These are phyloP conservation scores for Pyrrhia umbra DNA, from an alignment of 2,888 invertebrate species.

Conservation along the genomic window DNA sequence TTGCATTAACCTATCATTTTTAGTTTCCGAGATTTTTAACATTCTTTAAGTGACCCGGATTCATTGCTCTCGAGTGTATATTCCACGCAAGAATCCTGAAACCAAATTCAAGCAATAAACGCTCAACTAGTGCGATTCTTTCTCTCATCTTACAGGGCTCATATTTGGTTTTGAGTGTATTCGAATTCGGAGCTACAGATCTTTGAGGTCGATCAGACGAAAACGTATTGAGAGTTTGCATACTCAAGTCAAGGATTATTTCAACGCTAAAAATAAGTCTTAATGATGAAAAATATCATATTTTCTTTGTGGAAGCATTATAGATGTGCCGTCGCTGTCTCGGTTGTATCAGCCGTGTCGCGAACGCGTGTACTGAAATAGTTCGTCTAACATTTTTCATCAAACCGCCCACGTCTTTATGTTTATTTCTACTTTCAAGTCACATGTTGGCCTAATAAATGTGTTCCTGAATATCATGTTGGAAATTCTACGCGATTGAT, in stretches of 20 bases:
- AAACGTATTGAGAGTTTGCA: not conserved
- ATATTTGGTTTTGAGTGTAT: not conserved
- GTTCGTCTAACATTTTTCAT: constrained; percentile 49
- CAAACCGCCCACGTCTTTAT: constrained; percentile 51
- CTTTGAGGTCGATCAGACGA: constrained; percentile 5
- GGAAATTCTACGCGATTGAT: not conserved
- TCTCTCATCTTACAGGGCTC: not conserved
- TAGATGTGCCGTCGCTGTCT: constrained; percentile 39
- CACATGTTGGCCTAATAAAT: constrained; percentile 36
- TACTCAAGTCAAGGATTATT: constrained; percentile 26
- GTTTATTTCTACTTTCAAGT: constrained; percentile 51
- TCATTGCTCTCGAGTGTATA: no score
- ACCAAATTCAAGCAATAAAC: not conserved
- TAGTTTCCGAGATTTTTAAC: no score
- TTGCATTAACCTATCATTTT: no score
- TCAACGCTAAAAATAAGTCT: constrained; percentile 48
- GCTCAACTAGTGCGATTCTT: not conserved
- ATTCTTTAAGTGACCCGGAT: no score
- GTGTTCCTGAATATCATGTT: constrained; percentile 9
- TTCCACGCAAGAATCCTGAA: not conserved
- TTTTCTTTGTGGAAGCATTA: constrained; percentile 44
- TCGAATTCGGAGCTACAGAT: constrained; percentile 1
- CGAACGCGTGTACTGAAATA: constrained; percentile 50
- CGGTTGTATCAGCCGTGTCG: constrained; percentile 20
- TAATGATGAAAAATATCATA: constrained; percentile 54